Base-by-base conservation (phyloP, 2,113 vertebrate species). In the Saguinus midas region DNA sequence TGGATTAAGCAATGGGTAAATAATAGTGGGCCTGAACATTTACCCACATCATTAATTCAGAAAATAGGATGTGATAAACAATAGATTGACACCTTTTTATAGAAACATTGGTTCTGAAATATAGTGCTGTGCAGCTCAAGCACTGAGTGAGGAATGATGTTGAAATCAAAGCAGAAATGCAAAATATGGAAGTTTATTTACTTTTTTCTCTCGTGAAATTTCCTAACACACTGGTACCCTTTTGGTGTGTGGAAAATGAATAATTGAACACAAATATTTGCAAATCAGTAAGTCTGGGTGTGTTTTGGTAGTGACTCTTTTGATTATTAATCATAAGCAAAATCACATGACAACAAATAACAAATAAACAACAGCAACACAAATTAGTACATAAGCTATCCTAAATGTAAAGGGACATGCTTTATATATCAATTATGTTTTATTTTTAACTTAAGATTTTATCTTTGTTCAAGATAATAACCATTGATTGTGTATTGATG, bases 161-260 rank as follows among this genome's bases (percentile, higher is more conserved):
- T 50, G 20, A 29, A 75, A 87, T 21, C 6, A 55, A 83, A 81
- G 13, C 3, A 94, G 55, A 94, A 73, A 90, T 72, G 12, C 12
- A 86, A 87, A 86, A 35, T 48, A 25, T 45, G 45, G 4, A 72
- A 52, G 17, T 37, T 86, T 50, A 45, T 37, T 86, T 50, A 45
- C 8, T 18, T 55, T 91, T 76, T 35, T 70, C 8, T 61, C 0
- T 82, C n/a, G 83, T 58, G 1, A 48, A 70, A 66, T 52, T 48
- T 18, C 4, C 2, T 50, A 8, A 66, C 72, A 18, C 2, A 52
- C 8, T 1, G 6, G 6, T 50, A 2, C 0, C 4, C 14, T 87
- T 92, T 29, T 70, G 68, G 8, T 43, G 48, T 55, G 82, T 95
- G 27, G 32, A 73, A 96, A 86, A 70, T 40, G 16, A 79, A 25